Evolutionary conservation across 2,113 vertebrate species (phyloP), one percentile per base, ranked within the genome.

Genomic region (Ophthalmolycus amberensis): DNA sequence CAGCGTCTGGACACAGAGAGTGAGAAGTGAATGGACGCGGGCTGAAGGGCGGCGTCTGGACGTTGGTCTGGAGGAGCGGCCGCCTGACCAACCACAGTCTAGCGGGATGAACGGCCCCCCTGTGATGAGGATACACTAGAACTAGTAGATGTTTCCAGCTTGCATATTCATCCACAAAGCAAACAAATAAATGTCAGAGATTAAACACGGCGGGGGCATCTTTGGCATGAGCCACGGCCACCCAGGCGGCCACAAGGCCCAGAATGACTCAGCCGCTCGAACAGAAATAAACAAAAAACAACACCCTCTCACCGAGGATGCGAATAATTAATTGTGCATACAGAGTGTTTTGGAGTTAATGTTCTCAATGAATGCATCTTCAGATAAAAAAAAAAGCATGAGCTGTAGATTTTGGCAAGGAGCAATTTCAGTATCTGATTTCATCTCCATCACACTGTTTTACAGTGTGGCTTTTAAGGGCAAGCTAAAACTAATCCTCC

Each of bases 171-270:
- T 92, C 88, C 90, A 77, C 71, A 94, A 91, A 77, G 84, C 91
- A 95, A 94, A 95, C 91, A 94, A 95, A 94, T 93, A 95, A 91
- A 93, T 85, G 80, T 86, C 70, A 58, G 68, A 87, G 91, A 94
- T 92, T 93, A 94, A 94, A 95, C 90, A 94, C 40, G 50, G 68
- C 44, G n/a, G 85, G 83, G 85, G 89, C 91, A 93, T 92, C 90
- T 78, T 93, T 95, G 94, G 92, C 91, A 42, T 22, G 6, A 29
- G 54, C 74, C 22, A 1, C 3, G 94, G 84, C 95, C 95, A 95
- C 94, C 94, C 93, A 93, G 73, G 73, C 82, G 66, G 89, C 89
- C 86, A 25, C 75, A 75, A 56, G 80, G 78, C 86, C 38, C 82
- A 9, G 58, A 52, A 80, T 85, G 90, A 90, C 80, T 70, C 71